Percentiles rank a stretch among this genome's conserved stretches.
phyloP scores from a whole-genome alignment of 2,113 vertebrate species.

The Hucho hucho region DNA sequence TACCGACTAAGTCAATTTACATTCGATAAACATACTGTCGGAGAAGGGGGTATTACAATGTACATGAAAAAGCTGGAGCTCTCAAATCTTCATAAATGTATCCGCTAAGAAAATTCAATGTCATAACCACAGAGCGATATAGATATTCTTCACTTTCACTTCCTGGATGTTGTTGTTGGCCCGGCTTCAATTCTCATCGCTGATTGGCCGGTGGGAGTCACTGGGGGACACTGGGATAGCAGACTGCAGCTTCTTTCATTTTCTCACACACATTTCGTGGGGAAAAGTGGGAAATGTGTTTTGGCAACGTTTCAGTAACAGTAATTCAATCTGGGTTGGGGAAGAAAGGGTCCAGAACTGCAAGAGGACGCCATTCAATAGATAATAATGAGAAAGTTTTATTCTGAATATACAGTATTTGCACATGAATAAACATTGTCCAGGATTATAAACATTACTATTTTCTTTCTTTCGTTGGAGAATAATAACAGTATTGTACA shows the following conservation, averaged over 20 bases:
- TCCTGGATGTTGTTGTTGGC: slow-evolving; percentile 65
- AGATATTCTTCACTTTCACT: slow-evolving; percentile 25
- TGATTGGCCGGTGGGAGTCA: slow-evolving; percentile 24
- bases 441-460: slow-evolving; percentile 85
- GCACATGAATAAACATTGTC: slow-evolving; percentile 87
- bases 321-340: slow-evolving; percentile 41
- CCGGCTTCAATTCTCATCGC: slow-evolving; percentile 35
- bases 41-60: not conserved
- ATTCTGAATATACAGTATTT: slow-evolving; percentile 93
- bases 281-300: slow-evolving; percentile 46
- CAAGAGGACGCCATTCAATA: slow-evolving; percentile 34
- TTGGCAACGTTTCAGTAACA: slow-evolving; percentile 49
- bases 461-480: slow-evolving; percentile 53
- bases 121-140: slow-evolving; percentile 38
- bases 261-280: slow-evolving; percentile 55
- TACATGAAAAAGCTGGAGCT: not conserved
- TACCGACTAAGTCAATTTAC: not conserved
- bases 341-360: slow-evolving; percentile 37
- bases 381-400: slow-evolving; percentile 87
- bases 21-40: not conserved
- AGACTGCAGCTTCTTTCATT: slow-evolving; percentile 54
- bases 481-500: slow-evolving; percentile 83
- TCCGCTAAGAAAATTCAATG: slow-evolving; percentile 47
- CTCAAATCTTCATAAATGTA: slow-evolving; percentile 16
- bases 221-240: slow-evolving; percentile 48